phyloP scores from a whole-genome alignment of 2,888 invertebrate genomes.

The Caenorhabditis doughertyi region DNA sequence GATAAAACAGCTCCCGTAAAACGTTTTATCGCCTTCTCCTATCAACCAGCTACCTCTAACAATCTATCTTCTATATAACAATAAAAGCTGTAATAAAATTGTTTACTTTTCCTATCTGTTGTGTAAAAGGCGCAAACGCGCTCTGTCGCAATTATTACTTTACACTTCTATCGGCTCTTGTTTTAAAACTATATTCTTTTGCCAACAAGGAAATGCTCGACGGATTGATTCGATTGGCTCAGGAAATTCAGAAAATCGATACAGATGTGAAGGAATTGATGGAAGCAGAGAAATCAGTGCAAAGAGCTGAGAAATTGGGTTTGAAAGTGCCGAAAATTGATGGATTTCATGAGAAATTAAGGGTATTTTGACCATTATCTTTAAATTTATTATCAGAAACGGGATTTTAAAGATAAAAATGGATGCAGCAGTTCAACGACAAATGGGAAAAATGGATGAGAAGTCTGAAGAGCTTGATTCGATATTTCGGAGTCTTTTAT shows the following conservation, averaged over 20 bases:
- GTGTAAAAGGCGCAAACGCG: conserved; percentile 15
- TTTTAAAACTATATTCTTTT: conserved; percentile 1
- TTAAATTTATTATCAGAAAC: not conserved
- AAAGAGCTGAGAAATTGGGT: conserved; percentile 11
- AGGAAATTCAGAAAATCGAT: conserved; percentile 48
- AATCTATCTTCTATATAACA: too few species aligned
- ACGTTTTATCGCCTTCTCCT: conserved; percentile 20
- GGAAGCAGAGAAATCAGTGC: not conserved
- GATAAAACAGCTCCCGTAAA: conserved; percentile 15
- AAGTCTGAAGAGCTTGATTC: conserved; percentile 27
- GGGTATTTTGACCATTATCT: conserved; percentile 28
- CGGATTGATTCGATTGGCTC: conserved; percentile 11
- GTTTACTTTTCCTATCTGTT: not conserved
- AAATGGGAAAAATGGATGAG: conserved; percentile 46
- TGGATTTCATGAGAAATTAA: conserved; percentile 29
- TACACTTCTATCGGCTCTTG: not conserved
- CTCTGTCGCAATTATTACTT: conserved; percentile 15
- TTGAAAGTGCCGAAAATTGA: conserved; percentile 27
- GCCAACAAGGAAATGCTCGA: conserved; percentile 16
- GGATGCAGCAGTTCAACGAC: conserved; percentile 28
- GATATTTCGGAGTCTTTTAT: conserved; percentile 15
- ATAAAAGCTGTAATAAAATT: not conserved
- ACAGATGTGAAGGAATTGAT: conserved; percentile 19
- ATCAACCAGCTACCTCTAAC: not conserved
- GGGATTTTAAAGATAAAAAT: conserved; percentile 37